Base-by-base conservation (phyloP, 2,797 vertebrate species). In the Propithecus perrieri region DNA sequence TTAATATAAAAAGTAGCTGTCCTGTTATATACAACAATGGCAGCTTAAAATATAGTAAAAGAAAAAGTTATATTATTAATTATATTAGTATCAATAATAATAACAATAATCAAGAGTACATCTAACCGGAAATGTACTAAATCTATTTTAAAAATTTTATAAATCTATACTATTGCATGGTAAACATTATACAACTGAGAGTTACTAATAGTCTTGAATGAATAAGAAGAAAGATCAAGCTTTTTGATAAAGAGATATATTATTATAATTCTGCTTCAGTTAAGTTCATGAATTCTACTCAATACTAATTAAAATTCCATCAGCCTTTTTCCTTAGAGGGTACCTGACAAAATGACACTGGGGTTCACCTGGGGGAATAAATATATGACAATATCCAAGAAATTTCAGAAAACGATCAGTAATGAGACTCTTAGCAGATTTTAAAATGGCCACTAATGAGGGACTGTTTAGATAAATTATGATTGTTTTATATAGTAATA, bases 301-400 rank as follows among this genome's bases (percentile, higher is more conserved):
- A 92, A 88, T 88, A 63, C 43, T 46, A 92, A 93, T 94, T 96
- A 96, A 95, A 96, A 95, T 92, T 95, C 67, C 43, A 92, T 92
- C 81, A 90, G 59, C 33, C 22, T 71, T 88, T 96, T 94, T 85
- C 63, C 38, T 61, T 96, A 50, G 84, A 72, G 46, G 48, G 35
- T 18, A 79, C 35, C 72, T 97, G 80, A 96, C 75, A 97, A 97
- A 95, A 96, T 96, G 92, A 97, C 88, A 95, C 57, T 57, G 55
- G 10, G 0, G 48, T 95, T 97, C 76, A 79, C 92, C 7, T 61
- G 30, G 20, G 35, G 48, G 43, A 88, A 92, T 69, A 96, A 57
- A 83, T 79, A 85, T 83, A 7, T 93, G 43, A 97, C 55, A 92
- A 85, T 94, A 95, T 74, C 43, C 33, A 90, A 85, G 67, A 92